Conservation (phyloP, 2,888 invertebrate species). For the Drosophila parthenogenetica region DNA sequence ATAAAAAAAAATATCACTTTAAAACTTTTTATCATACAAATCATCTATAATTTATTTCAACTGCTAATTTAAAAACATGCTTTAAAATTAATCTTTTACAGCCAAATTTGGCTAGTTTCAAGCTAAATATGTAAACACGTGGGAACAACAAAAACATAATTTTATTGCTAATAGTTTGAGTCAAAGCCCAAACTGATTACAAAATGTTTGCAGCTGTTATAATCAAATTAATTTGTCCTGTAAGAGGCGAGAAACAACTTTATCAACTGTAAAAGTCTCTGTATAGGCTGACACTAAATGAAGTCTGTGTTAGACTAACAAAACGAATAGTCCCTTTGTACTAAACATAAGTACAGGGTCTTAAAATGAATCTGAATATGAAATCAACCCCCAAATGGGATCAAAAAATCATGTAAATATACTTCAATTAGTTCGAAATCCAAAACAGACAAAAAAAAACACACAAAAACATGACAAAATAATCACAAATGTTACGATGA, state of each 20-base stretch:
- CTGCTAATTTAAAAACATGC: too few relatives aligned
- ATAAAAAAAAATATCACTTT: slow-evolving; percentile 13
- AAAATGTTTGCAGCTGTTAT: slow-evolving; percentile 80
- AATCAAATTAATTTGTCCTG: slow-evolving; percentile 78
- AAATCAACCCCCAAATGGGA: slow-evolving; percentile 55
- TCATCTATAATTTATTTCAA: not conserved
- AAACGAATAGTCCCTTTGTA: not conserved
- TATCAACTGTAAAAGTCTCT: not conserved
- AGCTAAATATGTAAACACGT: too few relatives aligned
- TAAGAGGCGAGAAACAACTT: slow-evolving; percentile 18
- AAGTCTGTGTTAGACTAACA: too few relatives aligned
- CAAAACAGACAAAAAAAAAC: not conserved
- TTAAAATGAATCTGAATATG: slow-evolving; percentile 70
- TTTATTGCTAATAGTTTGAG: slow-evolving; percentile 71
- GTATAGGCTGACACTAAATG: not conserved
- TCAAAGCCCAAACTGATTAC: slow-evolving; percentile 66
- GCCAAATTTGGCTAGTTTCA: too few relatives aligned
- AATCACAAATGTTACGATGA: slow-evolving; percentile 78
- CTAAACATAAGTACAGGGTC: not conserved
- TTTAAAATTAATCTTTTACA: not conserved
- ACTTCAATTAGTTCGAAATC: slow-evolving; percentile 49
- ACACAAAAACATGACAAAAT: slow-evolving; percentile 76
- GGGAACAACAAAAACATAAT: slow-evolving; percentile 55
- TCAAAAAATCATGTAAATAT: slow-evolving; percentile 52
- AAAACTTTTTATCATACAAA: not conserved